These are phyloP conservation scores for Eumaeus atala DNA, from an alignment of 1,140 invertebrate species.

Conservation along the genomic window DNA sequence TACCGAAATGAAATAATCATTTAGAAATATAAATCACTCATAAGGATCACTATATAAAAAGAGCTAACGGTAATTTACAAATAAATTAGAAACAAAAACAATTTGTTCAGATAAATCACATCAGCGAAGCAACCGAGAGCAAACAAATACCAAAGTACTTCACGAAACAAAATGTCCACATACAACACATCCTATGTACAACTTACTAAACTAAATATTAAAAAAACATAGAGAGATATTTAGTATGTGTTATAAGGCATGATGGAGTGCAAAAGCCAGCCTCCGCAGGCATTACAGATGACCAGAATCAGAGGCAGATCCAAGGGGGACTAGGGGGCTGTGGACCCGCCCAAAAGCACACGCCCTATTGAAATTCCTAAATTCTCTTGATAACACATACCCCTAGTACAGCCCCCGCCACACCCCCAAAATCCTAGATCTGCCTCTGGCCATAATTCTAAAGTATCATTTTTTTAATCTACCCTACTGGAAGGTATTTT, in stretches of 20 bases:
- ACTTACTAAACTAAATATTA: conserved; percentile 40
- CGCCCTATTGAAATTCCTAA: no score
- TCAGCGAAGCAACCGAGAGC: conserved; percentile 30
- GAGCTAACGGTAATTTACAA: conserved; percentile 66
- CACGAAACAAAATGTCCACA: conserved; percentile 50
- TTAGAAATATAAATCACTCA: background rate
- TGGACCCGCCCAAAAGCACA: conserved; percentile 21
- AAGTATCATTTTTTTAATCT: conserved; percentile 27
- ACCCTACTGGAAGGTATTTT: conserved; percentile 43
- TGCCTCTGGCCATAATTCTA: conserved; percentile 37
- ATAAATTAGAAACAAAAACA: conserved; percentile 74
- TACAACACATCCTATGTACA: conserved; percentile 59
- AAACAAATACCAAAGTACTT: conserved; percentile 14
- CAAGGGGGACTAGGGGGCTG: no score
- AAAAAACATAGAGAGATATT: conserved; percentile 66
- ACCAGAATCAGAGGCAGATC: conserved; percentile 25
- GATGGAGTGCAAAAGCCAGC: conserved; percentile 27
- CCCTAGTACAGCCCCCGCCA: no score
- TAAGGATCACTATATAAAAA: conserved; percentile 38
- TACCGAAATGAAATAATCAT: conserved; percentile 1
- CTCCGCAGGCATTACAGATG: conserved; percentile 35
- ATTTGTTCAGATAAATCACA: conserved; percentile 69
- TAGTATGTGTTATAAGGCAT: conserved; percentile 43
- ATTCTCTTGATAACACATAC: no score
- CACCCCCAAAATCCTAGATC: no score